phyloP scores from a whole-genome alignment of 2,113 vertebrate species.

The Corynorhinus townsendii region DNA sequence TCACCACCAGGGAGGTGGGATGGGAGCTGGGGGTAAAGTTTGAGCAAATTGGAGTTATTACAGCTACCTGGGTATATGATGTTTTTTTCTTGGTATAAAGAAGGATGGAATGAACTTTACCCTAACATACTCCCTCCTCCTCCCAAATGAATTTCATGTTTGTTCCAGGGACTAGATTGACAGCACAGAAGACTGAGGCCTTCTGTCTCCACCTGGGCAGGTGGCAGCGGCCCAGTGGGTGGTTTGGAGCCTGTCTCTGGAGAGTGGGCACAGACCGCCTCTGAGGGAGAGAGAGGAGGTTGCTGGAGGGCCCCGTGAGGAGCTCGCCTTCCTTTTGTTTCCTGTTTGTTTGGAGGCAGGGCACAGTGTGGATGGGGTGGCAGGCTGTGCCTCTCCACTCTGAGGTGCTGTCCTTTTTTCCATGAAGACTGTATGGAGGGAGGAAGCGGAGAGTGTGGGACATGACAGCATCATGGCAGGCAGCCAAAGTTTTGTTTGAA shows the following conservation, averaged over 20 bases:
- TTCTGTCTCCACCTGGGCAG: slow-evolving; percentile 51
- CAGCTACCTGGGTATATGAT: slow-evolving; percentile 60
- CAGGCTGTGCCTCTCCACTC: not conserved
- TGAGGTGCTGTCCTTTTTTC: not conserved
- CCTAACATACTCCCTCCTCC: slow-evolving; percentile 43
- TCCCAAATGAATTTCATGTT: slow-evolving; percentile 42
- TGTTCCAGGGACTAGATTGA: slow-evolving; percentile 55
- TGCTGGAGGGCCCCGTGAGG: not conserved
- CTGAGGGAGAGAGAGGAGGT: not conserved
- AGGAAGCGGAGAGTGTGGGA: not conserved
- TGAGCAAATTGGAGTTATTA: slow-evolving; percentile 56
- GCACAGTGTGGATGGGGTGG: no score
- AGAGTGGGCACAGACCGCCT: not conserved
- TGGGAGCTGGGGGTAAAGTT: slow-evolving; percentile 50
- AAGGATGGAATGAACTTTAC: slow-evolving; percentile 51
- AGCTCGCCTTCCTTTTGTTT: not conserved
- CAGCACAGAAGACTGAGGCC: not conserved
- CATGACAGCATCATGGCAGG: not conserved
- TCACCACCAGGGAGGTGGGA: slow-evolving; percentile 61
- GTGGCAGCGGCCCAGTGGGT: not conserved
- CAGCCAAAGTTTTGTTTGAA: not conserved
- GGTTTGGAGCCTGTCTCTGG: not conserved
- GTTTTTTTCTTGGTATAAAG: slow-evolving; percentile 63
- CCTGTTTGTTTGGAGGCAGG: not conserved
- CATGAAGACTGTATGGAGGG: not conserved